These are phyloP conservation scores for Pristionchus exspectatus DNA, from an alignment of 2,888 invertebrate genomes.

Conservation along the genomic window DNA sequence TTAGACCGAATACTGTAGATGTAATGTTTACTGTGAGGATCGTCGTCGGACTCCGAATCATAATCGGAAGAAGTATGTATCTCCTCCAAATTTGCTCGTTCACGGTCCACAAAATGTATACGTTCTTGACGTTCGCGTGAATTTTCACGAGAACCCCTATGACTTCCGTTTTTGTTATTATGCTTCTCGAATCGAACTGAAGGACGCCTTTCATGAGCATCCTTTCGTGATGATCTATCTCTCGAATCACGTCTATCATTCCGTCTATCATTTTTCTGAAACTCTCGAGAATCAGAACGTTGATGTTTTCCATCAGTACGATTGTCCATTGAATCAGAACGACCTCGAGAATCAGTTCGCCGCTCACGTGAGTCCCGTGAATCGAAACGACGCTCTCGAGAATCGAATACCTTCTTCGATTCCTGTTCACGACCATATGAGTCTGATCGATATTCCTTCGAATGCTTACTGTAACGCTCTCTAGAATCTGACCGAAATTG, in stretches of 20 bases:
- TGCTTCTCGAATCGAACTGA: background rate
- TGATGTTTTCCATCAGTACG: background rate
- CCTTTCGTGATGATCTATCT: background rate
- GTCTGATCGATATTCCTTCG: background rate
- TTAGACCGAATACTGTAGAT: background rate
- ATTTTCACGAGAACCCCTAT: background rate
- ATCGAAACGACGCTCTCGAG: background rate
- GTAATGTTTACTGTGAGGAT: background rate
- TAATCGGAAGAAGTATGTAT: background rate
- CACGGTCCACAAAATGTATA: background rate
- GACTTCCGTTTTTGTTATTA: background rate
- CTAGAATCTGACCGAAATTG: background rate
- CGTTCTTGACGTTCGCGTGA: background rate
- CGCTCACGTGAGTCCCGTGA: background rate
- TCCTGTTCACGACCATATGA: background rate
- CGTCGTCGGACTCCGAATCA: background rate
- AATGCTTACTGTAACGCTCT: background rate
- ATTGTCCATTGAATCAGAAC: background rate
- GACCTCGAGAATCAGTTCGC: background rate
- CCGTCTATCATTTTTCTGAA: too few relatives aligned
- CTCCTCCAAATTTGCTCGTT: too few relatives aligned
- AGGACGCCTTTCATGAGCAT: background rate
- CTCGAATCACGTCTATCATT: background rate
- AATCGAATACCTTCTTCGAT: background rate
- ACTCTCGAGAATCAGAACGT: background rate